Base-by-base conservation (phyloP, 37 sponge, comb jelly and placozoan species). In the Halichondria panicea region DNA sequence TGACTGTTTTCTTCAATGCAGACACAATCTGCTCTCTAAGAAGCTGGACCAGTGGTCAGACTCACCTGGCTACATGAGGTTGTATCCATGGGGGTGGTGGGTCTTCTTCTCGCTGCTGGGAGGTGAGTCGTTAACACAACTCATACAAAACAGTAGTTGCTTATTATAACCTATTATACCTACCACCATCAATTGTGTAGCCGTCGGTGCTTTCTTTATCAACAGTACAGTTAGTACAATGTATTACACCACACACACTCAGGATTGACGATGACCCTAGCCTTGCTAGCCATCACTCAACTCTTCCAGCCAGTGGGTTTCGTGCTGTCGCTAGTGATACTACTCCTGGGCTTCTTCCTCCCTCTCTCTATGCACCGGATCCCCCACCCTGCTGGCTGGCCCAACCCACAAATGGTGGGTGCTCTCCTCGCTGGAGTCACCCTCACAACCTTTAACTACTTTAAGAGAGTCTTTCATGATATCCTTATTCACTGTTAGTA, bases 341-440 rank as follows among this genome's bases (percentile, higher is more conserved):
- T 33, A 4, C 34, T 34, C 46, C 33, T 66, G 18, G 86, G 86
- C 18, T 85, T 85, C 79, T 72, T 77, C 64, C 41, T 55, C 3
- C 71, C 79, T 13, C 4, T 78, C 24, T 28, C 40, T 19, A n/a
- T 24, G 7, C 86, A 85, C 44, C 63, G 86, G 1, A 38, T 85
- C 19, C 37, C 74, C 8, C 79, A 77, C 41, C 73, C 48, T 31
- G 74, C 79, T 22, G 57, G 68, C 44, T 80, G 86, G 80, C 85
- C 76, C 35, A 89, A 73, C 67, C 90, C 90, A 4, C 75, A 75
- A 38, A 39, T 69, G 32, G 34, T 84, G 9, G 90, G 90, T 25
- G 90, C 90, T 0, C 34, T 76, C 25, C 2, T 89, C 11, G 45
- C 80, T 43, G 90, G 84, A 38, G 30, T 77, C 12, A 19, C 36